These are phyloP conservation scores for Eugnorisma glareosa DNA, from an alignment of 2,888 invertebrate genomes.

Conservation along the genomic window DNA sequence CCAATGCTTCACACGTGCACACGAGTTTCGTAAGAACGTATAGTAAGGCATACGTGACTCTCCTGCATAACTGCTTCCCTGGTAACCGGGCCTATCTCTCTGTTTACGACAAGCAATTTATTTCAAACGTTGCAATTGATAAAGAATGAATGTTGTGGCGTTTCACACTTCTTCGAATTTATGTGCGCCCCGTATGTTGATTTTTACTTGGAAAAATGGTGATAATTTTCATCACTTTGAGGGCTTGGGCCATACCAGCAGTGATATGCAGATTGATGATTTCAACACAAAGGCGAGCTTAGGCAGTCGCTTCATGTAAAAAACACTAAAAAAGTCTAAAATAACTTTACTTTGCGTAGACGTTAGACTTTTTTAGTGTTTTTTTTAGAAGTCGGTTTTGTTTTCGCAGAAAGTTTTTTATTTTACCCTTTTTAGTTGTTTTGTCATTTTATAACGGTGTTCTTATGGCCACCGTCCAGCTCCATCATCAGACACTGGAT, in stretches of 20 bases:
- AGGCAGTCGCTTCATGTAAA: no score
- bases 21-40: constrained; percentile 72
- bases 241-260: neutral
- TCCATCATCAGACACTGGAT: no score
- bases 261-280: neutral
- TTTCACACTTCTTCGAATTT: neutral
- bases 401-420: no score
- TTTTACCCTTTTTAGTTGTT: no score
- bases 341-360: no score
- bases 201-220: neutral
- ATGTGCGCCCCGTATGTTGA: constrained; percentile 29
- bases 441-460: no score
- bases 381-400: no score
- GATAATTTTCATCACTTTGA: neutral
- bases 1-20: constrained; percentile 68
- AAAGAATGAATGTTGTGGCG: constrained; percentile 17
- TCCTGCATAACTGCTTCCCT: constrained; percentile 51
- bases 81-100: constrained; percentile 46
- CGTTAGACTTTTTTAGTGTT: no score
- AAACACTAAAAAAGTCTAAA: no score
- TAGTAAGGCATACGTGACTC: constrained; percentile 72
- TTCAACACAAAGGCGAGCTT: neutral
- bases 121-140: constrained; percentile 43
- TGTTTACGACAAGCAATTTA: constrained; percentile 62
- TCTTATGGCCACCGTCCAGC: no score